Base-by-base conservation (phyloP, 2,113 vertebrate genomes). In the Chionodraco myersi region DNA sequence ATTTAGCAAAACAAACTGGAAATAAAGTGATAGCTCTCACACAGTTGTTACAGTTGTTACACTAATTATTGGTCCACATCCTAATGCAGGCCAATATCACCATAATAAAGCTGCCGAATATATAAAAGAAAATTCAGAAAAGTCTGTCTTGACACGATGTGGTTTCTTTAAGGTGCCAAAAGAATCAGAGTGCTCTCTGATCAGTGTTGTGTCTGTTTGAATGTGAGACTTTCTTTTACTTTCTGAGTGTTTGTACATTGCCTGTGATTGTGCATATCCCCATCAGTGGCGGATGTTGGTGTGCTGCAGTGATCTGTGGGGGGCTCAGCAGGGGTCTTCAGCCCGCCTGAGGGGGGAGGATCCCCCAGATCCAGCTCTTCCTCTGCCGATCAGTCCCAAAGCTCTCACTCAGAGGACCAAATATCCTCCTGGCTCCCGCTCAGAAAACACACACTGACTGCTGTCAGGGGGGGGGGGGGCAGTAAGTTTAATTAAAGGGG, bases 311-410 rank as follows among this genome's bases (percentile, higher is more conserved):
- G 34, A 79, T 54, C 34, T 71, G 57, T 66, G 62, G 51, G 26
- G 73, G 82, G 84, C 82, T 92, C 86, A 89, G 87, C 65, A 41
- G 62, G 79, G 74, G 86, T 91, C 69, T 72, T 65, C 45, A 52
- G 61, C 72, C 60, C 11, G 49, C 77, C 79, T 80, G 67, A 78
- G 80, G 82, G 59, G 51, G 67, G 80, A 88, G 86, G 77, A 91
- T 88, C 84, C 75, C 26, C 34, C 13, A 75, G 80, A 85, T 88
- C 80, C 65, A 60, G 53, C 62, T 77, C 73, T 83, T 84, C 56
- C 48, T 34, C 58, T 21, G 59, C 26, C 86, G 82, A 88, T 90
- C 71, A 85, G 54, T 69, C 80, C 74, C 77, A 79, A 85, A 84
- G 84, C 82, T 81, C 36, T 63, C 44, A 72, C 65, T 83, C 56